Conservation (phyloP, 37 sponge, comb jelly and placozoan genomes). For the Beroe forskalii region DNA sequence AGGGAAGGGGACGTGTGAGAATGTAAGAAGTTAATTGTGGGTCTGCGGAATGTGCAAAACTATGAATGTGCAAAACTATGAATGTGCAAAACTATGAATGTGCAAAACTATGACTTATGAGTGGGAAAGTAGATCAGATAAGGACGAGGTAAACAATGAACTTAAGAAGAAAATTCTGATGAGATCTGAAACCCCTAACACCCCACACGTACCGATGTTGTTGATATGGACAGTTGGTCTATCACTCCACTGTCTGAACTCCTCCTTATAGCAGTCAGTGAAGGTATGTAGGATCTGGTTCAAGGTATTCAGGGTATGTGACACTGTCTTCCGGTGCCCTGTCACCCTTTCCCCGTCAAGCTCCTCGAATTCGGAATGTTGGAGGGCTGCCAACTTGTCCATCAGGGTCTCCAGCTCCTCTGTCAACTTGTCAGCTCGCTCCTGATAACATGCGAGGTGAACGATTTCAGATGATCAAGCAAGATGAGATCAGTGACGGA, state of each 20-base stretch:
- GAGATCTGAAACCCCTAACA: no score
- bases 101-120: no score
- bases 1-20: no score
- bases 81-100: no score
- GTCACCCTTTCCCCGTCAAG: slow-evolving; percentile 28
- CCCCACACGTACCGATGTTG: slow-evolving; percentile 25
- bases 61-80: no score
- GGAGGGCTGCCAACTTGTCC: slow-evolving; percentile 10
- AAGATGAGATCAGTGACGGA: background rate
- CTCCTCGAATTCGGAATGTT: slow-evolving; percentile 8
- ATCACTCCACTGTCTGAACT: slow-evolving; percentile 53
- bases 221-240: slow-evolving; percentile 13
- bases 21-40: no score
- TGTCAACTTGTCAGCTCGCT: slow-evolving; percentile 17
- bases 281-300: slow-evolving; percentile 36
- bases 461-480: no score
- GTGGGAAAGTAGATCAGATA: no score
- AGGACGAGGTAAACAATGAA: no score
- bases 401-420: slow-evolving; percentile 26
- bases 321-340: slow-evolving; percentile 8
- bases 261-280: slow-evolving; percentile 22
- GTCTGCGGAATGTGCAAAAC: no score
- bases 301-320: slow-evolving; percentile 2
- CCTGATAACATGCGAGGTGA: no score
- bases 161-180: no score